phyloP scores from a whole-genome alignment of 2,797 vertebrate species.

The Danio choprae region DNA sequence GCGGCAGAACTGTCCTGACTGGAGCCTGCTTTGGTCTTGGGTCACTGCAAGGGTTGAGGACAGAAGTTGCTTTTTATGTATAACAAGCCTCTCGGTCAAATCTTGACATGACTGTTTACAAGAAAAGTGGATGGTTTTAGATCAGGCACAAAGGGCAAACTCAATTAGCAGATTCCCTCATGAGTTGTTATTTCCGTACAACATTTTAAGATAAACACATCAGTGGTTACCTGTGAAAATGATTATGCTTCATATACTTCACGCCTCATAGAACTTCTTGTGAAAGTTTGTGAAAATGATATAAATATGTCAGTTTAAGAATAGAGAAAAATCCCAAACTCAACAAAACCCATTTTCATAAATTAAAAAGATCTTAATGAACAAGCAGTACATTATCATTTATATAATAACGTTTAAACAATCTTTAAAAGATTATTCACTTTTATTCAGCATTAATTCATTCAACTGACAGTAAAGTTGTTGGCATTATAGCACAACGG shows the following conservation, averaged over 20 bases:
- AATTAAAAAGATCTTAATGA: neutral
- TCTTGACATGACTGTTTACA: neutral
- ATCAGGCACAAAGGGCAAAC: neutral
- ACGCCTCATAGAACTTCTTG: neutral
- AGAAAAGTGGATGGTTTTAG: neutral
- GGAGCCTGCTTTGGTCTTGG: constrained; percentile 13
- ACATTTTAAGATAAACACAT: neutral
- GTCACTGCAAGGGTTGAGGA: neutral
- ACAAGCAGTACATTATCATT: neutral
- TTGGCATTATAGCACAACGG: no score
- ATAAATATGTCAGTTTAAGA: neutral
- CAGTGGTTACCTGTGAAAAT: neutral
- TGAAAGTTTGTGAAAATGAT: neutral
- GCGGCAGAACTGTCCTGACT: constrained; percentile 42
- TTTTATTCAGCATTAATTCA: neutral
- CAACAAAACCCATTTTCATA: neutral
- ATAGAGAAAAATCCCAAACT: neutral
- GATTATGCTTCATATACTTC: neutral
- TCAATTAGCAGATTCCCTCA: neutral
- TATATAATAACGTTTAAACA: no score
- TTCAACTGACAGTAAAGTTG: neutral
- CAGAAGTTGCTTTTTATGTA: constrained; percentile 14
- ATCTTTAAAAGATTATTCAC: neutral
- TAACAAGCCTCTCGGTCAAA: neutral
- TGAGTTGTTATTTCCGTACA: neutral